phyloP scores from a whole-genome alignment of 2,888 invertebrate genomes.

The Xestia c-nigrum region DNA sequence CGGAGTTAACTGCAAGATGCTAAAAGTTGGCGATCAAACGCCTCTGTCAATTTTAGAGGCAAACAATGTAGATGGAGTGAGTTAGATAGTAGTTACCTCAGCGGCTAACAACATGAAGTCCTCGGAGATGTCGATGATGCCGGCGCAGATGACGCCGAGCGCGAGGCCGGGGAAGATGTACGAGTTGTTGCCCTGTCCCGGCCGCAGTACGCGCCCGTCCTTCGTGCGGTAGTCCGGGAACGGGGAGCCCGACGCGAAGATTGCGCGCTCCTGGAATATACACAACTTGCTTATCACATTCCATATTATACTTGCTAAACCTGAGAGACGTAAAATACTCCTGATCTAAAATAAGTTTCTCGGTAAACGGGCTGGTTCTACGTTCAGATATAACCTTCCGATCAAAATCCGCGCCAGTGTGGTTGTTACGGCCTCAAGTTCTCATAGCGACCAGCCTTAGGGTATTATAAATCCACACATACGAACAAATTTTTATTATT shows the following conservation, averaged over 20 bases:
- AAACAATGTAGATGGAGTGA: neutral
- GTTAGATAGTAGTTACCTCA: conserved; percentile 89
- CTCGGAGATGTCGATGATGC: conserved; percentile 97
- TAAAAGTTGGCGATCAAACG: neutral
- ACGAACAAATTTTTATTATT: too few relatives aligned
- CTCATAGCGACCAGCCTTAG: neutral
- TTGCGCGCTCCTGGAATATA: conserved; percentile 94
- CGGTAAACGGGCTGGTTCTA: neutral
- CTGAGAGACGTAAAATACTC: too few relatives aligned
- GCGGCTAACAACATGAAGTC: conserved; percentile 98
- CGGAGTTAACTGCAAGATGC: neutral
- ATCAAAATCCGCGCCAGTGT: neutral
- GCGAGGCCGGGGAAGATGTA: conserved; percentile 99
- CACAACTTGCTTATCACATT: neutral
- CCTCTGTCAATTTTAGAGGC: neutral
- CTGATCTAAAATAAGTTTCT: neutral
- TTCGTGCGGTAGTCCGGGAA: conserved; percentile 95
- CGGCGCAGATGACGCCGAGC: conserved; percentile 96
- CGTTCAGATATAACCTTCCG: neutral
- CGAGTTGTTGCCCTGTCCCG: conserved; percentile 99
- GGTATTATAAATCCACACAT: neutral
- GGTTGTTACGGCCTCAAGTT: neutral
- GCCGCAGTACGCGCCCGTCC: conserved; percentile 95
- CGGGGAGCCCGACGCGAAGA: conserved; percentile 99
- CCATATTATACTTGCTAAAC: neutral